These are phyloP conservation scores for Lasioglossum lativentre DNA, from an alignment of 2,888 invertebrate species.

Conservation along the genomic window DNA sequence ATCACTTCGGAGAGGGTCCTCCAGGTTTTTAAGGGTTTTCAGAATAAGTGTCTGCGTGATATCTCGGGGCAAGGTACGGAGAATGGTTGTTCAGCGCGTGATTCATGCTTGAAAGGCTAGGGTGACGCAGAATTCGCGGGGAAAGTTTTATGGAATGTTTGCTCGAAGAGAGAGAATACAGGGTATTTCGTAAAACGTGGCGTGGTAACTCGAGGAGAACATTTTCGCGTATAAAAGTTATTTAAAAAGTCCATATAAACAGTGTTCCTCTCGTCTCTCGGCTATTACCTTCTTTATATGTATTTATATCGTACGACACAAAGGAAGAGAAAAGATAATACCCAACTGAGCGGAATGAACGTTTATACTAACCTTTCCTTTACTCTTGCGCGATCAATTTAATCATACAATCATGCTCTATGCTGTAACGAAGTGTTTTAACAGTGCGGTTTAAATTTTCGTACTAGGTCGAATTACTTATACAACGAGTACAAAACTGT, in stretches of 20 bases:
- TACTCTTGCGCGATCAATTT: neutral
- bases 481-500: no score
- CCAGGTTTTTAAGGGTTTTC: conserved; percentile 16
- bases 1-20: conserved; percentile 16
- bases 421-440: neutral
- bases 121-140: conserved; percentile 18
- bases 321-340: neutral
- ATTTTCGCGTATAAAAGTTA: conserved; percentile 2
- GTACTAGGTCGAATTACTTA: neutral
- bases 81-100: conserved; percentile 12
- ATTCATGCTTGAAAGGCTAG: conserved; percentile 15
- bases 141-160: conserved; percentile 3
- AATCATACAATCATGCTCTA: neutral
- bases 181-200: neutral
- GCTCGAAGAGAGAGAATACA: neutral
- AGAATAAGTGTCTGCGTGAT: conserved; percentile 5
- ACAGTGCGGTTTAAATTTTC: neutral
- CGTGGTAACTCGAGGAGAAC: neutral
- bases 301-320: neutral
- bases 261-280: neutral
- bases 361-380: neutral
- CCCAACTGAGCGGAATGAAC: neutral
- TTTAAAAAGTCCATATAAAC: conserved; percentile 9
- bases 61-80: conserved; percentile 8
- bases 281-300: neutral